Base-by-base conservation (phyloP, 2,113 vertebrate species). In the Sturnira hondurensis region DNA sequence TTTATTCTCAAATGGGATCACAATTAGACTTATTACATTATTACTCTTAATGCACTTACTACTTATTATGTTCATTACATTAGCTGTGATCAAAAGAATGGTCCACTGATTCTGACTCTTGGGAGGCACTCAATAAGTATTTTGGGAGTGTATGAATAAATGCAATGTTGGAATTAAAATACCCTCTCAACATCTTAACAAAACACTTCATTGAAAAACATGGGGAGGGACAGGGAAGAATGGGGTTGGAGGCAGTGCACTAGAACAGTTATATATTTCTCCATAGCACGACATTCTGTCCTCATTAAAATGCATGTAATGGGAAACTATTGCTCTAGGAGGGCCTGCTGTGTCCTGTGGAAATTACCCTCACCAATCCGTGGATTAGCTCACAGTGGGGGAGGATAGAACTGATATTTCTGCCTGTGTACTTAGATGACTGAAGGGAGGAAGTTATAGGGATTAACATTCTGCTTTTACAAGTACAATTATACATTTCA, bases 221-320 rank as follows among this genome's bases (percentile, higher is more conserved):
- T 83, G 33, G 10, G 11, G 61, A 28, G 24, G 63, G 28, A 38
- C 26, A 19, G 22, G 12, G 5, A 68, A 86, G 11, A 20, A 43
- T 45, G 20, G 36, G 5, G 4, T 67, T 74, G n/a, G 50, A 95
- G 5, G 31, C 58, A 84, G 26, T 68, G 47, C 31, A 26, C 33
- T 68, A 50, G 13, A 94, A 65, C 2, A 61, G n/a, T 86, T 93
- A 50, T 15, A 14, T 70, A 26, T 96, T 94, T 94, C 65, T 81
- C 76, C 41, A 68, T 90, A 67, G 41, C 56, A 73, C 76, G 31
- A 89, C 50, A 81, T 92, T 13, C 56, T 95, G 5, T 85, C 70
- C 80, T 97, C 76, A 95, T 96, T 93, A 93, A 92, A 93, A 94
- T 93, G 52, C 68, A 77, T 88, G 67, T 87, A 85, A 89, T 92